Percentiles rank a stretch among this genome's conserved stretches.
These are phyloP conservation scores for Mamestra brassicae DNA, from an alignment of 2,888 invertebrate species.

Conservation along the genomic window DNA sequence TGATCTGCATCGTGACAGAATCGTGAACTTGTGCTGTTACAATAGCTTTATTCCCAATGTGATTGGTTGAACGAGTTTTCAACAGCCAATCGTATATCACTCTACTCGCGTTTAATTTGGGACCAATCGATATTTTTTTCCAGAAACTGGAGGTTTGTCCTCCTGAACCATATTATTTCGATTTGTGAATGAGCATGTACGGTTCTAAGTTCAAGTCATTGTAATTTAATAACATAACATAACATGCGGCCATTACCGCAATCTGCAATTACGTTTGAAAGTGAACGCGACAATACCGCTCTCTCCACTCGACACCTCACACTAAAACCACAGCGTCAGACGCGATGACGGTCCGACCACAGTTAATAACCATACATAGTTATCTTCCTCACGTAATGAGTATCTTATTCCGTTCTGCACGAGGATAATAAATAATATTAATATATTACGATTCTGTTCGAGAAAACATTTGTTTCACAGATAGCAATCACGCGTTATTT, in stretches of 20 bases:
- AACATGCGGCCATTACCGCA: constrained; percentile 58
- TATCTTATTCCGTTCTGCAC: constrained; percentile 26
- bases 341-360: neutral
- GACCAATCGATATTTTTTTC: too few species aligned
- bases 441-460: constrained; percentile 16
- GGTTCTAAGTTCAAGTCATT: constrained; percentile 10
- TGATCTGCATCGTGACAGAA: too few species aligned
- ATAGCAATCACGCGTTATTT: neutral
- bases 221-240: neutral
- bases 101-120: too few species aligned
- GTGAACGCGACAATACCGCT: constrained; percentile 72
- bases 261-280: constrained; percentile 67
- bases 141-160: too few species aligned
- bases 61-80: too few species aligned
- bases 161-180: too few species aligned
- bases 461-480: constrained; percentile 33
- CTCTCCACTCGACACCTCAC: constrained; percentile 64
- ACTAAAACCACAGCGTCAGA: constrained; percentile 31
- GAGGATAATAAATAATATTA: constrained; percentile 45
- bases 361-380: constrained; percentile 39
- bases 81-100: too few species aligned
- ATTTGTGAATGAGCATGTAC: too few species aligned
- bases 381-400: constrained; percentile 6
- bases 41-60: too few species aligned
- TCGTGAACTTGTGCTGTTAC: too few species aligned